phyloP scores from a whole-genome alignment of 2,888 invertebrate species.

The Germaria angustata region DNA sequence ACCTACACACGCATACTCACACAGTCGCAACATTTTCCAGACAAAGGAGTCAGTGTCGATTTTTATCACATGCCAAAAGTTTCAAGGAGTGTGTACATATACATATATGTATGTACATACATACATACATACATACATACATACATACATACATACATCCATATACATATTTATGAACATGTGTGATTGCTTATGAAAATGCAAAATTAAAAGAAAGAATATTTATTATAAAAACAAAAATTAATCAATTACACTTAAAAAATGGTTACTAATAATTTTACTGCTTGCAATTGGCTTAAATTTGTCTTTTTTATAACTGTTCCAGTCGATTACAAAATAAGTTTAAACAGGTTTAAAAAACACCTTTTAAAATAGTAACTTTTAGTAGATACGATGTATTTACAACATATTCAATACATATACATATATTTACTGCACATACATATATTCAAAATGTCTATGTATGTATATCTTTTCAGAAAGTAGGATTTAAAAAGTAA shows the following conservation, averaged over 20 bases:
- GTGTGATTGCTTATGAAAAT: background rate
- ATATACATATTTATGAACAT: background rate
- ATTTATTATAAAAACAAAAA: conserved; percentile 6
- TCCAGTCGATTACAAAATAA: too few species aligned
- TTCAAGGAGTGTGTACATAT: background rate
- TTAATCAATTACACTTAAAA: conserved; percentile 15
- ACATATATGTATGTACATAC: too few species aligned
- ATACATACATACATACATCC: too few species aligned
- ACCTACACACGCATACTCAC: background rate
- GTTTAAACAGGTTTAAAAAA: too few species aligned
- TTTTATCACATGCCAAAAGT: background rate
- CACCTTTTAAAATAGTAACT: too few species aligned
- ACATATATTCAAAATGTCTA: too few species aligned
- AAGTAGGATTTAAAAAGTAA: too few species aligned
- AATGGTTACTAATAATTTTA: background rate
- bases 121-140: too few species aligned
- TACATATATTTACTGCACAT: too few species aligned
- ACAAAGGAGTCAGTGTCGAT: conserved; percentile 16
- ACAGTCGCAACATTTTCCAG: background rate
- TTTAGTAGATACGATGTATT: too few species aligned
- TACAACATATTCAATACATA: too few species aligned
- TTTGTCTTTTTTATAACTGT: background rate
- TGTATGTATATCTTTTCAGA: too few species aligned
- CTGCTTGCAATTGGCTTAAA: background rate
- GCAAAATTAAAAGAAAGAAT: background rate